phyloP scores from a whole-genome alignment of 1,140 invertebrate genomes.

The Nephila pilipes region DNA sequence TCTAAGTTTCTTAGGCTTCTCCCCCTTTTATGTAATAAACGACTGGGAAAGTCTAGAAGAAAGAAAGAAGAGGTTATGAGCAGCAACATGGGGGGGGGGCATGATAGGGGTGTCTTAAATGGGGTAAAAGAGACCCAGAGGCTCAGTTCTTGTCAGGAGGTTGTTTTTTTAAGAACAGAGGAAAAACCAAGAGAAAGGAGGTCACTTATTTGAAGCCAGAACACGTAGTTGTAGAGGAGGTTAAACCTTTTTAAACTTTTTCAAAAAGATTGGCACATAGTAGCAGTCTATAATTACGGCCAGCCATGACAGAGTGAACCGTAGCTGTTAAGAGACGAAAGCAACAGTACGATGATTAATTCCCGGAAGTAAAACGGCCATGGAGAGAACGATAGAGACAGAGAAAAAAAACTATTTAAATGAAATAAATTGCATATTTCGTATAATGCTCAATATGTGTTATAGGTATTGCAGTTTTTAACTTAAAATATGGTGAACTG shows the following conservation, averaged over 20 bases:
- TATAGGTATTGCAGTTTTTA: no score
- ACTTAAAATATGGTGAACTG: no score
- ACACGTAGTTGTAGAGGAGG: background rate
- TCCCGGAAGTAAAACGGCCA: background rate
- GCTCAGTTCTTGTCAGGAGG: background rate
- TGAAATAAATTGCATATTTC: background rate
- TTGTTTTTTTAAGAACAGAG: background rate
- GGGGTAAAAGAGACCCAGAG: conserved; percentile 11
- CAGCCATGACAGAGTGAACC: background rate
- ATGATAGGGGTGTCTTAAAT: background rate
- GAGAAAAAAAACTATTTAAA: background rate
- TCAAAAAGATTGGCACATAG: background rate
- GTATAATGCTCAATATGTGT: no score
- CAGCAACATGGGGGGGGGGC: background rate
- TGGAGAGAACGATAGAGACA: background rate
- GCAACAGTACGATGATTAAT: background rate
- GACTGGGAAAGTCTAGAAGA: conserved; percentile 1
- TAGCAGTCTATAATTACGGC: conserved; percentile 37
- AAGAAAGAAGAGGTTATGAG: background rate
- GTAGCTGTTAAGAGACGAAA: background rate
- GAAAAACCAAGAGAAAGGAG: background rate
- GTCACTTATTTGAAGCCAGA: conserved; percentile 21
- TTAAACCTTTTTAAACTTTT: background rate
- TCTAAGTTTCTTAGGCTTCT: conserved; percentile 1
- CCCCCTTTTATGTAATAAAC: background rate